Percentiles rank a stretch among this genome's conserved stretches.
These are phyloP conservation scores for Phymastichus coffea DNA, from an alignment of 1,140 invertebrate species.

Conservation along the genomic window DNA sequence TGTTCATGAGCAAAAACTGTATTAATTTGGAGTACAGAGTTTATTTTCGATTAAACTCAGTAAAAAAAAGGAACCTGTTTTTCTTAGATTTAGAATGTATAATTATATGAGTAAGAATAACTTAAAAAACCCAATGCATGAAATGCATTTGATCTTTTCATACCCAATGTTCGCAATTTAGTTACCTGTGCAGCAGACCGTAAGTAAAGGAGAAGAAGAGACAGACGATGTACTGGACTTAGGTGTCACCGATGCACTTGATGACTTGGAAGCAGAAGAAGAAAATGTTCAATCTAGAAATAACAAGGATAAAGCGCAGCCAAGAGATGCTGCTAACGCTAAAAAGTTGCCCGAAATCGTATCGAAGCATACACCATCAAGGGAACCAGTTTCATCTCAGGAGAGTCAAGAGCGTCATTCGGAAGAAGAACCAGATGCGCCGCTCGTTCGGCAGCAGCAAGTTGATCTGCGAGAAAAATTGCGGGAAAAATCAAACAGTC, in stretches of 20 bases:
- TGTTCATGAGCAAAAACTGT: background rate
- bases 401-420: conserved; percentile 15
- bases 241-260: conserved; percentile 53
- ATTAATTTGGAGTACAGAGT: conserved; percentile 3
- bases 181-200: conserved; percentile 56
- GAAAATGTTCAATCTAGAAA: conserved; percentile 46
- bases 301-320: conserved; percentile 1
- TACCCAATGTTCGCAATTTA: conserved; percentile 54
- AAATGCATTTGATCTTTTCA: conserved; percentile 35
- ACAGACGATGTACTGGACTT: conserved; percentile 55
- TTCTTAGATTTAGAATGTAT: conserved; percentile 15
- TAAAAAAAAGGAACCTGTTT: conserved; percentile 11
- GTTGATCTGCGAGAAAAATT: conserved; percentile 46
- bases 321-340: background rate
- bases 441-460: background rate
- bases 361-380: conserved; percentile 8
- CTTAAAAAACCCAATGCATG: conserved; percentile 13
- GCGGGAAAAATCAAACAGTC: conserved; percentile 34
- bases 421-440: conserved; percentile 10
- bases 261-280: conserved; percentile 54
- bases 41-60: conserved; percentile 10
- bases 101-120: conserved; percentile 20
- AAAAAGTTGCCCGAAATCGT: background rate
- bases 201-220: conserved; percentile 57
- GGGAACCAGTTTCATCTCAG: conserved; percentile 7